phyloP scores from a whole-genome alignment of 2,888 invertebrate species.

The Ophioninae sp. region DNA sequence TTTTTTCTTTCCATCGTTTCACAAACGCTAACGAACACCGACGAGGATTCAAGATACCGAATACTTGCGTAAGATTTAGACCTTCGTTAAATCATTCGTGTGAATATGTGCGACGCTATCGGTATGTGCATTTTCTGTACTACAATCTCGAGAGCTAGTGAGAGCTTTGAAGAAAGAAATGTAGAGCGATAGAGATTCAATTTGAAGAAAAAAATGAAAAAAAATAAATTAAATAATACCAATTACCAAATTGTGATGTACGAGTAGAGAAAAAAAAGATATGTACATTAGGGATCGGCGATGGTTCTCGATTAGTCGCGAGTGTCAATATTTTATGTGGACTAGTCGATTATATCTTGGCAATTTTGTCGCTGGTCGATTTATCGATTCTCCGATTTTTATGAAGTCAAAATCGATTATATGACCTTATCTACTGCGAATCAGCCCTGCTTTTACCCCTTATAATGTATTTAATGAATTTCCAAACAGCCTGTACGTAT shows the following conservation, averaged over 20 bases:
- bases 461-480: no score
- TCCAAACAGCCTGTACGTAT: no score
- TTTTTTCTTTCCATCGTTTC: conserved; percentile 3
- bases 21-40: conserved; percentile 13
- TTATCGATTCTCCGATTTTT: no score
- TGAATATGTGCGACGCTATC: conserved; percentile 53
- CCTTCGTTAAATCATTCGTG: conserved; percentile 34
- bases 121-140: conserved; percentile 50
- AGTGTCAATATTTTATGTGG: no score
- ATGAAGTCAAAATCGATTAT: no score
- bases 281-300: conserved; percentile 14
- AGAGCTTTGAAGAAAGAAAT: conserved; percentile 48
- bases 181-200: conserved; percentile 36
- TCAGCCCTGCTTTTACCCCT: no score
- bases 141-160: conserved; percentile 51
- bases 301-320: neutral
- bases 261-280: conserved; percentile 25
- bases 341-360: no score
- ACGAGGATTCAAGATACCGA: conserved; percentile 34
- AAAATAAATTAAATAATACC: conserved; percentile 21
- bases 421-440: no score
- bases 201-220: conserved; percentile 1
- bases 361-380: no score
- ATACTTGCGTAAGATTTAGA: conserved; percentile 41
- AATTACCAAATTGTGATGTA: conserved; percentile 17